Evolutionary conservation across 2,113 vertebrate genomes (phyloP).

Genomic region (Scalopus aquaticus): DNA sequence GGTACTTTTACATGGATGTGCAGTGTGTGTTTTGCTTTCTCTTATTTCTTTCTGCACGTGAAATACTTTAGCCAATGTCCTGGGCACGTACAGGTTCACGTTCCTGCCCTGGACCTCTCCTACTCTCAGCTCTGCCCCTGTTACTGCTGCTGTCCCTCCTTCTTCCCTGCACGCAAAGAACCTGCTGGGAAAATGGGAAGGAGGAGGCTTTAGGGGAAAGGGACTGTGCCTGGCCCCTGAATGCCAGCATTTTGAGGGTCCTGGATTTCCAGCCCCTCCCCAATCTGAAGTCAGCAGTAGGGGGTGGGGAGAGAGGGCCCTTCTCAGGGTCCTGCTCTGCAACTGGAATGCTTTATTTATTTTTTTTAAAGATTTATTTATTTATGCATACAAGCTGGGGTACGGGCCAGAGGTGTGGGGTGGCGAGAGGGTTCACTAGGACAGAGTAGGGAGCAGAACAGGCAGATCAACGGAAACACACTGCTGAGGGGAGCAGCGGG

Average conservation of each 20-base stretch:
- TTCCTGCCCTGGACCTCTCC: background rate
- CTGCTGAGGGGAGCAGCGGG: no score
- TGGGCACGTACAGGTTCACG: rapidly evolving
- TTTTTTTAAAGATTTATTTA: no score
- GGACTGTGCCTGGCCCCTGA: background rate
- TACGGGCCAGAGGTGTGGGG: no score
- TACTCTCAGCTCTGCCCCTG: background rate
- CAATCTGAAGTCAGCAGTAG: background rate
- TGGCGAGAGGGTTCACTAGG: no score
- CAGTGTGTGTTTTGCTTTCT: background rate
- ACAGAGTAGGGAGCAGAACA: no score
- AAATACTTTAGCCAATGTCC: background rate
- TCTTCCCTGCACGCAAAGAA: background rate
- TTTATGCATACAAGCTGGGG: no score
- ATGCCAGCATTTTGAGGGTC: no score
- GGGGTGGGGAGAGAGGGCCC: background rate
- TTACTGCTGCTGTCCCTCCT: background rate
- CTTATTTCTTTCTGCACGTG: background rate
- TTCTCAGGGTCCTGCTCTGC: background rate
- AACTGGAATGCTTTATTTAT: no score
- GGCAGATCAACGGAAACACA: no score
- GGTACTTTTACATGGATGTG: background rate
- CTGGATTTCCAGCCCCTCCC: background rate
- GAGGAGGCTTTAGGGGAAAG: background rate
- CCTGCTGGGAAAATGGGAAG: background rate